A percentile compares a stretch with the other conserved stretches of the same genome.
phyloP scores from a whole-genome alignment of 2,113 vertebrate genomes.

The Pogonocichla stellata region DNA sequence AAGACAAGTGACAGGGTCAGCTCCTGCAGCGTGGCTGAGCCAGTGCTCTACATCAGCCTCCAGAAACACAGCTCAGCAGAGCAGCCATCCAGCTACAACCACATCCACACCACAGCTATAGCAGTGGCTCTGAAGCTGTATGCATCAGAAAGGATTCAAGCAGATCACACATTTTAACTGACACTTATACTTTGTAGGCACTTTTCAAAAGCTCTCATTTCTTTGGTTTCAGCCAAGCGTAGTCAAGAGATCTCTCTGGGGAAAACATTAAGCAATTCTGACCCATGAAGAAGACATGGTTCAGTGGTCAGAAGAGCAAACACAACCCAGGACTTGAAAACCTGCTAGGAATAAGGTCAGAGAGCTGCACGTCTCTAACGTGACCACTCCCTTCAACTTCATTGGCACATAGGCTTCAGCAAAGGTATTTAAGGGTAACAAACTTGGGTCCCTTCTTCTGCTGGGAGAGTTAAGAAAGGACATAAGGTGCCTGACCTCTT shows the following conservation, averaged over 20 bases:
- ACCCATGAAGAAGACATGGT: background rate
- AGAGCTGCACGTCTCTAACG: background rate
- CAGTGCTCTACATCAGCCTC: rapidly evolving
- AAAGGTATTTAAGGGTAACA: background rate
- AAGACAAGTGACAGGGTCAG: background rate
- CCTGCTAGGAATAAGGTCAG: background rate
- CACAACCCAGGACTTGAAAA: background rate
- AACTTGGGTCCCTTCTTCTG: background rate
- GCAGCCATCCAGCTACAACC: background rate
- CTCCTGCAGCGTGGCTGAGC: background rate
- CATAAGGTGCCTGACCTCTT: background rate
- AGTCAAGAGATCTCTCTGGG: background rate
- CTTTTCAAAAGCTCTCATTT: background rate
- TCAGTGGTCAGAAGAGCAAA: background rate
- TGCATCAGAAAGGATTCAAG: background rate
- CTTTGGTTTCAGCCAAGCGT: background rate
- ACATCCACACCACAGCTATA: background rate
- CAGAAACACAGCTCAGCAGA: background rate
- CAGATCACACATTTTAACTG: rapidly evolving
- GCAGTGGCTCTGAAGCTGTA: background rate
- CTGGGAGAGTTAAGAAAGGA: background rate
- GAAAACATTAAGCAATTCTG: background rate
- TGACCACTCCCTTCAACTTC: background rate
- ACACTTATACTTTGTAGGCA: background rate
- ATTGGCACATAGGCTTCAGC: background rate